Conservation (phyloP, 2,797 vertebrate genomes). For the Hydrocynus forskahlii region DNA sequence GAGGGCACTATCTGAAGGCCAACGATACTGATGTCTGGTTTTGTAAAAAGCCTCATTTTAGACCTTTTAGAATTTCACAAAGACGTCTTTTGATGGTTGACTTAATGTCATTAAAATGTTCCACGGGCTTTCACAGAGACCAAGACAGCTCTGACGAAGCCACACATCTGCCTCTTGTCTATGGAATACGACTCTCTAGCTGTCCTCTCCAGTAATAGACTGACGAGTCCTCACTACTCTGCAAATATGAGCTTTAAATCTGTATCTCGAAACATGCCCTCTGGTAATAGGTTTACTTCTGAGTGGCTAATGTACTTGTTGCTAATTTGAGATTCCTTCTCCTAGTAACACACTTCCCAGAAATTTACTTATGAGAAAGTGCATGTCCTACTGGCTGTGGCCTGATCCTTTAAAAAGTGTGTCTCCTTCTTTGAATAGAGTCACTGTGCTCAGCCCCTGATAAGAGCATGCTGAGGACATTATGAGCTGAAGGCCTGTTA, state of each 20-base stretch:
- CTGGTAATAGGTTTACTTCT: slow-evolving; percentile 17
- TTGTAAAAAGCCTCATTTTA: slow-evolving; percentile 38
- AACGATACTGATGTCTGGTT: slow-evolving; percentile 25
- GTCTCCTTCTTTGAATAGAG: slow-evolving; percentile 23
- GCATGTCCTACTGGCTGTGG: slow-evolving; percentile 17
- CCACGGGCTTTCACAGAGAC: slow-evolving; percentile 36
- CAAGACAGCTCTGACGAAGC: slow-evolving; percentile 1
- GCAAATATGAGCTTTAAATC: slow-evolving; percentile 4
- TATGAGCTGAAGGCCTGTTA: slow-evolving; percentile 49
- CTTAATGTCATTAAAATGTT: slow-evolving; percentile 51
- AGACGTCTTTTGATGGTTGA: slow-evolving; percentile 52
- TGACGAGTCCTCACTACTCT: background rate
- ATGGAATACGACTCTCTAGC: slow-evolving; percentile 32
- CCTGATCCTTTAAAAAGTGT: slow-evolving; percentile 12
- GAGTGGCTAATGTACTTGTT: slow-evolving; percentile 7
- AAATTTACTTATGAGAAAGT: background rate
- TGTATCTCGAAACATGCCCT: background rate
- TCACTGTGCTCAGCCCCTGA: slow-evolving; percentile 22
- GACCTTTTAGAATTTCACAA: slow-evolving; percentile 24
- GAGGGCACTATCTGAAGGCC: slow-evolving; percentile 30
- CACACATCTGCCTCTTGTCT: slow-evolving; percentile 38
- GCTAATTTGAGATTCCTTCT: background rate
- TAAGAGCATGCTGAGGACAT: slow-evolving; percentile 43
- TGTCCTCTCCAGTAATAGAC: slow-evolving; percentile 21
- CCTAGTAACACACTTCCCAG: background rate